phyloP scores from a whole-genome alignment of 2,113 vertebrate genomes.

The Anguilla japonica region DNA sequence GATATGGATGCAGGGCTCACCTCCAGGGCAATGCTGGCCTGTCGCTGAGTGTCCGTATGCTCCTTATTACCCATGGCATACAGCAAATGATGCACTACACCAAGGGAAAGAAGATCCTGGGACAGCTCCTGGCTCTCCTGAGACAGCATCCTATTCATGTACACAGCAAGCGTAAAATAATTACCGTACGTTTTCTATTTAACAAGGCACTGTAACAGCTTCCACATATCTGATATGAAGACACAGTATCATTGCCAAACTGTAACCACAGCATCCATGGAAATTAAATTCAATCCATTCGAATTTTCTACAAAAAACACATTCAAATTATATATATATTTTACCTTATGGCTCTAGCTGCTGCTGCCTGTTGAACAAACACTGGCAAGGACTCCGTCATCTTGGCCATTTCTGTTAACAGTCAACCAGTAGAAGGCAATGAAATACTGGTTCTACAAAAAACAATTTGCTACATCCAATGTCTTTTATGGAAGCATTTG shows the following conservation, averaged over 20 bases:
- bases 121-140: conserved; percentile 61
- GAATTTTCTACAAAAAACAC: too few species aligned
- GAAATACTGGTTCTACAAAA: background rate
- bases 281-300: too few species aligned
- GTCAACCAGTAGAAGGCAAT: background rate
- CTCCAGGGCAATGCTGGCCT: conserved; percentile 77
- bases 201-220: too few species aligned
- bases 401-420: conserved; percentile 31
- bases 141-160: conserved; percentile 66
- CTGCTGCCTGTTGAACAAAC: conserved; percentile 79
- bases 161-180: background rate
- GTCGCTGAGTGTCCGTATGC: conserved; percentile 75
- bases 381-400: conserved; percentile 51
- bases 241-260: too few species aligned
- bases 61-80: conserved; percentile 75
- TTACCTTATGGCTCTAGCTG: conserved; percentile 73
- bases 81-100: conserved; percentile 72
- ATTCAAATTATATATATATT: too few species aligned
- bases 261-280: too few species aligned
- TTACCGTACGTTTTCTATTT: background rate
- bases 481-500: too few species aligned
- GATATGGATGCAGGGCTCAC: conserved; percentile 47
- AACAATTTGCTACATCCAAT: too few species aligned
- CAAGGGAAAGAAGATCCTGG: conserved; percentile 71
- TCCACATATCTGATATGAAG: too few species aligned